Evolutionary conservation across 35 echinoderm and acorn worm species (phyloP), one percentile per base, ranked within the genome.

Genomic region (Ophiothrix spiculata): DNA sequence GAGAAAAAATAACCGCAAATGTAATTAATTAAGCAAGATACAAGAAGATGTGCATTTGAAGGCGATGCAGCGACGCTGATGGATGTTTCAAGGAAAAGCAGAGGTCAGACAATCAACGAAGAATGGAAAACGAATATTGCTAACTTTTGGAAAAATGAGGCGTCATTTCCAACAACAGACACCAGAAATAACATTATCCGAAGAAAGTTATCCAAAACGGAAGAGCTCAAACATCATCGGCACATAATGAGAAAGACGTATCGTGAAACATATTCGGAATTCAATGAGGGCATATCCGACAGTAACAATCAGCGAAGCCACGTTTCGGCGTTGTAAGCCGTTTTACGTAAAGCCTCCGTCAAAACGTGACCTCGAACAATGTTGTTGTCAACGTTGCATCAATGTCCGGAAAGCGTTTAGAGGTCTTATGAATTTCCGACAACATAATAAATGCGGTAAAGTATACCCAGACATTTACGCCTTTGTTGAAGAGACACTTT

Each of bases 361-460:
- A 10, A 15, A 69, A 28, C 17, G 60, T 15, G 60, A 69, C 29
- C 23, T 69, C 2, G 60, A 69, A 25, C 60, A 69, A 69, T 69
- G 60, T 25, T 69, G 60, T 69, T 69, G 60, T 69, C 8, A 15
- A 2, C 3, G 25, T 15, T 69, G 60, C 23, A 25, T 69, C 2
- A 25, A 15, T 4, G 60, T 69, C 6, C 17, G 60, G 25, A 69
- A 69, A 25, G 8, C 6, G 8, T 78, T 78, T 78, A 36, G 76
- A 37, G 76, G 31, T 15, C 76, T 78, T 11, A 78, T 78, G 76
- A 78, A 35, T 39, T 78, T 21, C 33, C 2, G 76, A 78, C 76
- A 78, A 78, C 2, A 39, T 33, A 4, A 78, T 3, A 36, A 78
- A 34, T 8, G 33, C 17, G 4, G 10, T 1, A 28, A 28, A 37